These are phyloP conservation scores for Molorchus minor DNA, from an alignment of 2,888 invertebrate species.

Conservation along the genomic window DNA sequence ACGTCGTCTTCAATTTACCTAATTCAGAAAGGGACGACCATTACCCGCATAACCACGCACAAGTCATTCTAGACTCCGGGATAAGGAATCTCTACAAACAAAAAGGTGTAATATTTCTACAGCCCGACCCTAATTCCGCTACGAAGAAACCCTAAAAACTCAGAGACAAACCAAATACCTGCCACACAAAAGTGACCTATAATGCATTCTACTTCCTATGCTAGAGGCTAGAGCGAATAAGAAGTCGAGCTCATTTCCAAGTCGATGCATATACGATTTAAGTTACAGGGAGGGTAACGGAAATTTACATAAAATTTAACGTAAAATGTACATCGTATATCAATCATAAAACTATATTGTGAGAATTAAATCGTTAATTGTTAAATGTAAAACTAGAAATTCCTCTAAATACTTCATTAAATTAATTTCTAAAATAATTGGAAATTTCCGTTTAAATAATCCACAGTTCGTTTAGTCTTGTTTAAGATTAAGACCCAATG, in stretches of 20 bases:
- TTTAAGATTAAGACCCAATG: too few relatives aligned
- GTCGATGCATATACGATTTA: too few relatives aligned
- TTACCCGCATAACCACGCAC: neutral
- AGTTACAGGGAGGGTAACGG: neutral
- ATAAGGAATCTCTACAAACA: conserved; percentile 10
- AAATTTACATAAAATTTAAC: neutral
- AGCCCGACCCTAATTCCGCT: conserved; percentile 9
- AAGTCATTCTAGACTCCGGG: neutral
- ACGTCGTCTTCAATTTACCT: too few relatives aligned
- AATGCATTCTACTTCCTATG: conserved; percentile 25
- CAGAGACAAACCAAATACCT: conserved; percentile 21
- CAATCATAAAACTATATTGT: neutral
- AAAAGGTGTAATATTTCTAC: conserved; percentile 15
- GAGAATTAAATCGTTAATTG: neutral
- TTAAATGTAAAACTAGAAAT: neutral
- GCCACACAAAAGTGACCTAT: conserved; percentile 20
- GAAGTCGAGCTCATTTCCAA: neutral
- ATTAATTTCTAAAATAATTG: too few relatives aligned
- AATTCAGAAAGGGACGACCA: neutral
- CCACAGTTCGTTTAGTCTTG: too few relatives aligned
- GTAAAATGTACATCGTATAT: neutral
- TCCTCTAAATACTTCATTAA: too few relatives aligned
- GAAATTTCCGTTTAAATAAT: too few relatives aligned
- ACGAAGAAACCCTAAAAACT: conserved; percentile 20
- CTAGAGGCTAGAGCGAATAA: conserved; percentile 9